Base-by-base conservation (phyloP, 2,113 vertebrate species). In the Carlito syrichta region DNA sequence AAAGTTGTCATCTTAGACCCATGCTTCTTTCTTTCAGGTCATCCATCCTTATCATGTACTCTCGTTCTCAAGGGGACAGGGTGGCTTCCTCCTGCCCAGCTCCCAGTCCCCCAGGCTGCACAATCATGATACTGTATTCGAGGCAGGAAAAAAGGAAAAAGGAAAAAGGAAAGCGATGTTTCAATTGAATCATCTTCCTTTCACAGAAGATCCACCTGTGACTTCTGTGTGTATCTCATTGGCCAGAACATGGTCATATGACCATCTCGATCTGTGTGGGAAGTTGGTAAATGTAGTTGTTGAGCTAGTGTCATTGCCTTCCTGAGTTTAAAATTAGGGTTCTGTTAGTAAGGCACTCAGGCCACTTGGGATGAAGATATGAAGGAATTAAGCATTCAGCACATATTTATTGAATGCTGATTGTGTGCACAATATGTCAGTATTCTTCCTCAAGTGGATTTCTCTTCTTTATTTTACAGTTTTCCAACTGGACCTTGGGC, bases 101-200 rank as follows among this genome's bases (percentile, higher is more conserved):
- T 8, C 32, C 19, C 7, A 1, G 4, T 0, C 9, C 66, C 2
- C 19, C 4, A 7, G 5, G 13, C 43, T 35, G 32, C 48, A 69
- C 8, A 81, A 13, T 54, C 43, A 20, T 50, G 30, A 17, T 74
- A 45, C 68, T 86, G 3, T 35, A 17, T 82, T 43, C 40, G 52
- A 79, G 63, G 40, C 17, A 84, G 38, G 38, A 40, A 82, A 73
- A 71, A 62, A 86, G 76, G 30, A 6, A 19, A 52, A 32, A 30
- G 74, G 56, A 68, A 25, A 66, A 20, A 50, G 25, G 17, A 60
- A 63, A 74, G 60, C 19, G 27, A 4, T 14, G 35, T 56, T 89
- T 52, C 38, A 40, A 0, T 25, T 5, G 48, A 74, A 17, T 78
- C n/a, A 38, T 43, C 13, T 58, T 91, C 32, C n/a, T 73, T 66